Base-by-base conservation (phyloP, 2,113 vertebrate genomes). In the Gnathonemus longibarbis region DNA sequence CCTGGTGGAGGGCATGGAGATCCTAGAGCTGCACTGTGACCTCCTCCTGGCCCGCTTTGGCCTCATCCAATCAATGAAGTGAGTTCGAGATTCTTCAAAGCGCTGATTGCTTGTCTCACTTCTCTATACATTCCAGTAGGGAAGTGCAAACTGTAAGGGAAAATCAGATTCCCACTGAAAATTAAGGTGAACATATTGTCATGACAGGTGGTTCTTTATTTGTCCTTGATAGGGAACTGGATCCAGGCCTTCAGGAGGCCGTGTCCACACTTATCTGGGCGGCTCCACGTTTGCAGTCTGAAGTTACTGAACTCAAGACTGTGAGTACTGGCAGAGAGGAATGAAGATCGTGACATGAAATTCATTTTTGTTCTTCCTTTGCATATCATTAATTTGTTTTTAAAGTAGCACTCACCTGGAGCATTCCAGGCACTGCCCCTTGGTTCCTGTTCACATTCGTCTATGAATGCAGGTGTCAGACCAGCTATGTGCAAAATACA, bases 1-100 rank as follows among this genome's bases (percentile, higher is more conserved):
- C 92, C 93, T 99, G 21, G 98, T 99, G 93, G 98, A 99, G 91
- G 98, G 98, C 92, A 99, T 99, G 98, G 98, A 99, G 94, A 99
- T 99, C 94, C 94, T 99, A 92, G 98, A 99, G 94, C 95, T 99
- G 56, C 99, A 99, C 94, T 99, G 98, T 58, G 98, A 99, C 90
- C 95, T 99, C 90, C 95, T 99, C 84, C 94, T 99, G 48, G 96
- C 98, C 46, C 97, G 98, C 35, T 99, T 98, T 90, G 98, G 98
- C 91, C 96, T 99, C 91, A 99, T 99, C 91, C 98, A 99, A 90
- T 98, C 98, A 2, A 99, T 99, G 98, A 99, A 98, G 98, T 99
- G 94, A 97, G 97, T n/a, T n/a, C 0, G 46, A 39, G 15, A 46
- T 48, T 15, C 49, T 74, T 49, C 1, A 8, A 53, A 46, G 0